Evolutionary conservation across 1,140 invertebrate genomes (phyloP).

Genomic region (Hyles euphorbiae): DNA sequence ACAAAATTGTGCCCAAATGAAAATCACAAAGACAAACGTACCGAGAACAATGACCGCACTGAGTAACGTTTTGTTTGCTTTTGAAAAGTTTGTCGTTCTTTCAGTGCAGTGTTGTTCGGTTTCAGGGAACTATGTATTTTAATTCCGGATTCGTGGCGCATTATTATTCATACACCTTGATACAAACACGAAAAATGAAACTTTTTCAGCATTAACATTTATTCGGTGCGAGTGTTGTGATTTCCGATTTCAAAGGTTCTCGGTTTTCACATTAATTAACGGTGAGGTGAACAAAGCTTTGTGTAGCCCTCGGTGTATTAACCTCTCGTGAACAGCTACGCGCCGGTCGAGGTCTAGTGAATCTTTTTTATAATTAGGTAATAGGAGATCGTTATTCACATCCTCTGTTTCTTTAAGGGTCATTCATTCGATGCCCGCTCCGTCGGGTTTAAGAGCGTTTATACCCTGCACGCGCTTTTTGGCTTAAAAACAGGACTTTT

Average conservation of each 20-base stretch:
- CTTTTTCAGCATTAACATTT: no score
- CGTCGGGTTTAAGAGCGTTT: no score
- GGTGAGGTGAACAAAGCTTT: constrained; percentile 1
- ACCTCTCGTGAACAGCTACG: constrained; percentile 1
- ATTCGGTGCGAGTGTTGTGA: no score
- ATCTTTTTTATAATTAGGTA: constrained; percentile 6
- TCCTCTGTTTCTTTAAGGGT: no score
- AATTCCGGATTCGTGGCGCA: no score
- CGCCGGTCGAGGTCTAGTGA: constrained; percentile 8
- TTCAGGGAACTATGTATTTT: constrained; percentile 10
- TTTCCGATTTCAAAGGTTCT: constrained; percentile 1
- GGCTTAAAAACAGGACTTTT: no score
- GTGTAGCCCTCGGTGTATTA: constrained; percentile 4
- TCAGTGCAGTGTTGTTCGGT: constrained; percentile 2
- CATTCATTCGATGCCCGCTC: no score
- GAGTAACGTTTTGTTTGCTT: constrained; percentile 18
- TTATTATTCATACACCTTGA: no score
- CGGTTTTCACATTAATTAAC: constrained; percentile 8
- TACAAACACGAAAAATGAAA: no score
- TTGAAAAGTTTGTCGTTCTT: constrained; percentile 11
- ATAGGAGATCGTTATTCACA: no score
- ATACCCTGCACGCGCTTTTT: no score
- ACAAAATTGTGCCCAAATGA: constrained; percentile 32
- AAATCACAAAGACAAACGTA: constrained; percentile 36
- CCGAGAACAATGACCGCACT: constrained; percentile 27